These are phyloP conservation scores for Panurus biarmicus DNA, from an alignment of 2,113 vertebrate genomes.

Conservation along the genomic window DNA sequence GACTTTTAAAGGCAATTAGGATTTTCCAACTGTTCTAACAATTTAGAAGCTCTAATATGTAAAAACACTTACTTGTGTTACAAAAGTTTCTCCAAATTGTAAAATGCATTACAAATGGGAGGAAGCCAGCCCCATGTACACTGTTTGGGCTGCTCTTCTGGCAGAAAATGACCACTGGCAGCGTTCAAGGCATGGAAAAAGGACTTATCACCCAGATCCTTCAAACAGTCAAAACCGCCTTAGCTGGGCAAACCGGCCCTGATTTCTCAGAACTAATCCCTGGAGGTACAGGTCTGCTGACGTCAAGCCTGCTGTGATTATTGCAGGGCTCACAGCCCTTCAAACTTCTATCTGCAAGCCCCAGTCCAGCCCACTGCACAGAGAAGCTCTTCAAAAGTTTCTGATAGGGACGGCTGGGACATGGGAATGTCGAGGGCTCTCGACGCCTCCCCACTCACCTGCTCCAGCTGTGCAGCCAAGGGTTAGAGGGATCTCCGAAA, in stretches of 20 bases:
- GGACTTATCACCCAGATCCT: neutral
- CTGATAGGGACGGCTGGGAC: neutral
- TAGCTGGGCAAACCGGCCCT: neutral
- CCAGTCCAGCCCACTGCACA: neutral
- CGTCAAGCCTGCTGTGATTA: neutral
- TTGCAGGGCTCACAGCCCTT: neutral
- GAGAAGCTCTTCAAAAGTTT: neutral
- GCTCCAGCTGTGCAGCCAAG: neutral
- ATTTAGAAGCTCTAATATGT: neutral
- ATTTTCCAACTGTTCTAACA: slow-evolving; percentile 26
- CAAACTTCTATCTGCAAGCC: neutral
- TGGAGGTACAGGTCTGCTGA: slow-evolving; percentile 8
- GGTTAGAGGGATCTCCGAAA: neutral
- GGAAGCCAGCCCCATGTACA: neutral
- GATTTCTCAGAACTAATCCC: neutral
- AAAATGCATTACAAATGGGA: slow-evolving; percentile 22
- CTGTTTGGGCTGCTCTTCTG: slow-evolving; percentile 1
- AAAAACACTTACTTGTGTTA: slow-evolving; percentile 24
- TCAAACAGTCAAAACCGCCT: neutral
- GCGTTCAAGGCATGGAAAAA: neutral
- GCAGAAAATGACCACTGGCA: slow-evolving; percentile 31
- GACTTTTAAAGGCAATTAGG: neutral
- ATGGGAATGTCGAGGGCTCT: neutral
- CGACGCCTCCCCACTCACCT: neutral
- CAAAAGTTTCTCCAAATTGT: neutral